These are phyloP conservation scores for Cololabis saira DNA, from an alignment of 2,113 vertebrate genomes.

Conservation along the genomic window DNA sequence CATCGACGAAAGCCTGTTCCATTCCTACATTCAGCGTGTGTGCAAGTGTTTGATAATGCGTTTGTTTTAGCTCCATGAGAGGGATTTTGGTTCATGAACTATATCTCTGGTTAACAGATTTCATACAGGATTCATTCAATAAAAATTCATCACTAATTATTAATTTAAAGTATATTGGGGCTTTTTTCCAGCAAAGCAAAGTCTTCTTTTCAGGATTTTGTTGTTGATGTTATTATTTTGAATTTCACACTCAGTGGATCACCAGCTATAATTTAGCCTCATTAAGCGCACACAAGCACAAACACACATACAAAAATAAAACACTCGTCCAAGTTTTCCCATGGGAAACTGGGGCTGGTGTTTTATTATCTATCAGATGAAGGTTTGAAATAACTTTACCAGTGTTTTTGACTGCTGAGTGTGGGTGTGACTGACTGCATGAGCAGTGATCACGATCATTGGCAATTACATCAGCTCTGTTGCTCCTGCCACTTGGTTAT, in stretches of 20 bases:
- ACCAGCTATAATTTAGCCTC: conserved; percentile 1
- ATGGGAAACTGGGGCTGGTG: conserved; percentile 54
- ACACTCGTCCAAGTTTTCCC: conserved; percentile 33
- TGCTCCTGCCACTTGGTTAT: not conserved
- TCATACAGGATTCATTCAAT: conserved; percentile 6
- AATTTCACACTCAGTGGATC: conserved; percentile 21
- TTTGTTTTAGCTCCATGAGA: conserved; percentile 2
- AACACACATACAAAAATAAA: not conserved
- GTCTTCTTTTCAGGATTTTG: conserved; percentile 13
- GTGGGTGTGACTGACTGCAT: conserved; percentile 9
- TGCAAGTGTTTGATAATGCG: not conserved
- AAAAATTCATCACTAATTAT: conserved; percentile 34
- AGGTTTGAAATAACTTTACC: conserved; percentile 29
- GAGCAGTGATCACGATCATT: conserved; percentile 1
- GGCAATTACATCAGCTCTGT: conserved; percentile 8
- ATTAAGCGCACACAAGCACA: not conserved
- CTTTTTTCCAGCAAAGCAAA: too few species aligned
- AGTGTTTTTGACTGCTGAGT: conserved; percentile 16
- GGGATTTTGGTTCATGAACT: conserved; percentile 4
- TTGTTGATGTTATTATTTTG: not conserved
- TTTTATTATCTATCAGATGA: conserved; percentile 20
- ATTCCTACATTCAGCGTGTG: conserved; percentile 3
- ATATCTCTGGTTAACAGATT: conserved; percentile 39
- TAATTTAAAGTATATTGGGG: not conserved
- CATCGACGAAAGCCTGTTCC: conserved; percentile 27